phyloP scores from a whole-genome alignment of 2,113 vertebrate species.

The Athene cunicularia region DNA sequence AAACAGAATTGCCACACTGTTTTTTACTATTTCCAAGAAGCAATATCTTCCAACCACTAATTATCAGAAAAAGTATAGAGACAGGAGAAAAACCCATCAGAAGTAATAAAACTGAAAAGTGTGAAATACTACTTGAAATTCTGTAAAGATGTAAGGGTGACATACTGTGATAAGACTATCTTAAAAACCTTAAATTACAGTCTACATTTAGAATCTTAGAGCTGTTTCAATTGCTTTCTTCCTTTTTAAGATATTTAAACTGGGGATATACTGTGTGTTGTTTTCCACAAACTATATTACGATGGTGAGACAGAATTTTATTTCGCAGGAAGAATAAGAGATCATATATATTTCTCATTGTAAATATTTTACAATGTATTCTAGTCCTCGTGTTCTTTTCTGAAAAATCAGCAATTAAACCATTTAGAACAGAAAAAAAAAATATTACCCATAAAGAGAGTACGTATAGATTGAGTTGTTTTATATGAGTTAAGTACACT shows the following conservation, averaged over 20 bases:
- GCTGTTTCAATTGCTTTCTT: not conserved
- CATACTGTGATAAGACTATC: not conserved
- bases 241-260: not conserved
- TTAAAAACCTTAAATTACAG: not conserved
- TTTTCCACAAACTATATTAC: not conserved
- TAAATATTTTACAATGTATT: not conserved
- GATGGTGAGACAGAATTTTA: not conserved
- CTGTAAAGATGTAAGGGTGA: not conserved
- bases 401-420: not conserved
- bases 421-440: not conserved
- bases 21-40: conserved; percentile 31
- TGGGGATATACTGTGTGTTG: not conserved
- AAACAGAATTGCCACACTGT: not conserved
- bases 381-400: not conserved
- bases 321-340: not conserved
- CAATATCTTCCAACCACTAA: not conserved
- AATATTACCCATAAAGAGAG: not conserved
- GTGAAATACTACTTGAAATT: not conserved
- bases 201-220: not conserved
- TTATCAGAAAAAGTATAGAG: not conserved
- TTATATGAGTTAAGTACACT: not conserved
- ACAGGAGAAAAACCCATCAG: not conserved
- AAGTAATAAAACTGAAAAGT: not conserved
- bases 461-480: not conserved
- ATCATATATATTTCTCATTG: not conserved